These are phyloP conservation scores for Lithophane socia DNA, from an alignment of 2,888 invertebrate species.

Conservation along the genomic window DNA sequence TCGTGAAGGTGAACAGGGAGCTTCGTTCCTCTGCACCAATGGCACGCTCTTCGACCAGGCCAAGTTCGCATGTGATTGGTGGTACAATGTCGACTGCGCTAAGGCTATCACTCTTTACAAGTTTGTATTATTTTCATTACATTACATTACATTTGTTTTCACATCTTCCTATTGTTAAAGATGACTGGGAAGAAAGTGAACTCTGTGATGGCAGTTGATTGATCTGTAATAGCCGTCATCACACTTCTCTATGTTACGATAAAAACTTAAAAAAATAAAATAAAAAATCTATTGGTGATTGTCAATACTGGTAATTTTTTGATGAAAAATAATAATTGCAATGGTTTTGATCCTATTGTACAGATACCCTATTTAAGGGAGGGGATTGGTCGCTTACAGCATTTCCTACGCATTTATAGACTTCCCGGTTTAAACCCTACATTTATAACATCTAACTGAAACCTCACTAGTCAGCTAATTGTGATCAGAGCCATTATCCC, in stretches of 20 bases:
- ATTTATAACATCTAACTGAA: neutral
- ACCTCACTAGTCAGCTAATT: constrained; percentile 8
- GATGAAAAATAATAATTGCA: too few species aligned
- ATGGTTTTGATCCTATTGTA: too few species aligned
- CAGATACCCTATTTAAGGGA: too few species aligned
- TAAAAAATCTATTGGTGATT: neutral
- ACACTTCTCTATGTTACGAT: too few species aligned
- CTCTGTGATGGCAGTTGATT: neutral
- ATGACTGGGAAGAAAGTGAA: too few species aligned
- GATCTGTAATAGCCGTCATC: neutral
- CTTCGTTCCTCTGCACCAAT: constrained; percentile 95
- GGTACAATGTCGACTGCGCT: constrained; percentile 97
- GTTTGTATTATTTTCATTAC: constrained; percentile 85
- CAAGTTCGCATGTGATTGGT: constrained; percentile 97
- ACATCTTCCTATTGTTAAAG: neutral
- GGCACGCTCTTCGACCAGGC: constrained; percentile 96
- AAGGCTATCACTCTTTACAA: constrained; percentile 93
- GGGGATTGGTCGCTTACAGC: too few species aligned
- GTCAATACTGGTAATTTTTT: neutral
- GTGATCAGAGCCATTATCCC: constrained; percentile 20
- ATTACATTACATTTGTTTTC: too few species aligned
- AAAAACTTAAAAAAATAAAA: too few species aligned
- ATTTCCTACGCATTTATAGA: too few species aligned
- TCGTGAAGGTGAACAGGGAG: constrained; percentile 95
- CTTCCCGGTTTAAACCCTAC: too few species aligned